Evolutionary conservation across 2,113 vertebrate species (phyloP).

Genomic region (Dicentrarchus labrax): DNA sequence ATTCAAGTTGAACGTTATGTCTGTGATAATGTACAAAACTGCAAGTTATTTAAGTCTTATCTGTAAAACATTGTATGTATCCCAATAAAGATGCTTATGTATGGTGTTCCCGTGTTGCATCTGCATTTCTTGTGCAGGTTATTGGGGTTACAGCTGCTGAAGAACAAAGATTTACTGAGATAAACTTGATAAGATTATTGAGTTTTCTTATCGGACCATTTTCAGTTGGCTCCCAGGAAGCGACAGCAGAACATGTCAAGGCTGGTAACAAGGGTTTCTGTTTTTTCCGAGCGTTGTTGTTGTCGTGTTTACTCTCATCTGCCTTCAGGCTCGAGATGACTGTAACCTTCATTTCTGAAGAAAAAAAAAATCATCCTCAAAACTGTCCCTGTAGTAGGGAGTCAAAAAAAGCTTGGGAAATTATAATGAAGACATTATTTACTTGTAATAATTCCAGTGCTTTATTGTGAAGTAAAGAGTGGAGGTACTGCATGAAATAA

Average conservation of each 20-base stretch:
- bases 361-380: not conserved
- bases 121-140: not conserved
- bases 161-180: constrained; percentile 1
- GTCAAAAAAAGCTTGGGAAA: not conserved
- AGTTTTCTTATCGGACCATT: constrained; percentile 15
- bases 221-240: not conserved
- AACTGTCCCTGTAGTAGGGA: not conserved
- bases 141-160: not conserved
- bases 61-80: constrained; percentile 66
- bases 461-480: not conserved
- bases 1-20: constrained; percentile 60
- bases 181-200: constrained; percentile 7
- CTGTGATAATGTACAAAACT: constrained; percentile 73
- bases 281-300: not conserved
- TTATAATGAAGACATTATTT: not conserved
- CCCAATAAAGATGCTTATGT: constrained; percentile 77
- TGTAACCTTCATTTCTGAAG: not conserved
- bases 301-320: not conserved
- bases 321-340: not conserved
- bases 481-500: not conserved
- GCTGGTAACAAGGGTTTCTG: not conserved
- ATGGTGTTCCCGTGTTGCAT: constrained; percentile 5
- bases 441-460: not conserved
- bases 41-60: constrained; percentile 80
- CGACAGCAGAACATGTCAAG: not conserved